These are phyloP conservation scores for Galemys pyrenaicus DNA, from an alignment of 2,113 vertebrate species.

Conservation along the genomic window DNA sequence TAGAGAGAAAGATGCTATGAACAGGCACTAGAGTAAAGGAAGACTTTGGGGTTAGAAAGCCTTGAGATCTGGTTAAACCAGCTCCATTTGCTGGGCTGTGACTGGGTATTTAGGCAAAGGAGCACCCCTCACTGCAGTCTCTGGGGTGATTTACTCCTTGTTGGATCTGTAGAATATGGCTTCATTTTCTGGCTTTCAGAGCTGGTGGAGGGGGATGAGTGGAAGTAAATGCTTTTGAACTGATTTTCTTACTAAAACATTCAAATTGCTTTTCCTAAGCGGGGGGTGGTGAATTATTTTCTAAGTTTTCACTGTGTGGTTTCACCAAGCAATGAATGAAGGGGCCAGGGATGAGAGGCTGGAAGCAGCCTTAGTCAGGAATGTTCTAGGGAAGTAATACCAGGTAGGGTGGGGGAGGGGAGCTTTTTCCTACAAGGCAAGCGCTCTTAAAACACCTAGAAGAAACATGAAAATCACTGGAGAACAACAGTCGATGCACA, in stretches of 20 bases:
- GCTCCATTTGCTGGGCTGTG: conserved; percentile 31
- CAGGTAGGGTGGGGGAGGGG: background rate
- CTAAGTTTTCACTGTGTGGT: conserved; percentile 35
- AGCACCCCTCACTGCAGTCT: background rate
- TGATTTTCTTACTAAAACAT: conserved; percentile 70
- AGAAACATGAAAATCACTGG: conserved; percentile 52
- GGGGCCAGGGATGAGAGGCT: background rate
- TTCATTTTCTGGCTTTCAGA: conserved; percentile 57
- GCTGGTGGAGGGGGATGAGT: background rate
- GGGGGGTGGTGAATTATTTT: conserved; percentile 43
- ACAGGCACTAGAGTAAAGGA: background rate
- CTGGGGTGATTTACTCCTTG: conserved; percentile 52
- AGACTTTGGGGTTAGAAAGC: background rate
- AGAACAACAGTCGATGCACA: background rate
- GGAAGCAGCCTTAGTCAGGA: conserved; percentile 48
- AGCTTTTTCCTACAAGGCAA: background rate
- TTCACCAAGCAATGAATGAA: conserved; percentile 53
- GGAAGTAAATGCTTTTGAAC: conserved; percentile 65
- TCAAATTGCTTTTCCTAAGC: conserved; percentile 54
- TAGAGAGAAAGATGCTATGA: background rate
- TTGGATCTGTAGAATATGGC: background rate
- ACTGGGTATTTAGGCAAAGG: background rate
- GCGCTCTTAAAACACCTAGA: conserved; percentile 33
- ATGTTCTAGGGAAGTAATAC: conserved; percentile 31
- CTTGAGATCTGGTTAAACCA: background rate